Evolutionary conservation across 2,888 invertebrate genomes (phyloP).

Genomic region (Lymantria monacha): DNA sequence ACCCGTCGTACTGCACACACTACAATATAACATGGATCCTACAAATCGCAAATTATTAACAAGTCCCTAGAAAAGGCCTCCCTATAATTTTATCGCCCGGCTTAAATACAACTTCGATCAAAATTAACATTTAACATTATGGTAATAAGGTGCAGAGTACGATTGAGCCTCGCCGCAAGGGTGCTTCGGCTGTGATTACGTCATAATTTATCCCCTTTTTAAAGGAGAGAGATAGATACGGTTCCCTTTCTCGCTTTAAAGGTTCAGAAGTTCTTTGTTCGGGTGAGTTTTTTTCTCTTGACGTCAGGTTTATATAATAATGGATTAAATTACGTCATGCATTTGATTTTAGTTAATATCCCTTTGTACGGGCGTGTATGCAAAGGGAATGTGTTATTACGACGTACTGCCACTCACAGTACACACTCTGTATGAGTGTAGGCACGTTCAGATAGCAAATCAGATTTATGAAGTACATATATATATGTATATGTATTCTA

Average conservation of each 20-base stretch:
- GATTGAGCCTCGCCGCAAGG: constrained; percentile 41
- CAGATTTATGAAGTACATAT: constrained; percentile 12
- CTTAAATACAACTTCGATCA: constrained; percentile 21
- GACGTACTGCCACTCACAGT: constrained; percentile 7
- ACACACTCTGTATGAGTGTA: neutral
- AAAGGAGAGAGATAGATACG: constrained; percentile 33
- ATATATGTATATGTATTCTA: too few relatives aligned
- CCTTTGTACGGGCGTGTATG: constrained; percentile 24
- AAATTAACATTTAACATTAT: constrained; percentile 31
- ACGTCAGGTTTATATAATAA: constrained; percentile 25
- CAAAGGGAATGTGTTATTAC: constrained; percentile 8
- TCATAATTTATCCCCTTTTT: constrained; percentile 67
- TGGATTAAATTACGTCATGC: constrained; percentile 31
- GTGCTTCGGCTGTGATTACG: constrained; percentile 60
- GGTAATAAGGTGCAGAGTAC: constrained; percentile 17
- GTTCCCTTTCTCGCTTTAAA: constrained; percentile 33
- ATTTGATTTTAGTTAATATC: constrained; percentile 21
- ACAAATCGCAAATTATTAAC: constrained; percentile 18
- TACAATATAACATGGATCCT: neutral
- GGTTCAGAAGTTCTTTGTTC: constrained; percentile 53
- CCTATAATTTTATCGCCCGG: constrained; percentile 49
- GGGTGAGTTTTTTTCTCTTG: constrained; percentile 20
- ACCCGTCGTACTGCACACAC: too few relatives aligned
- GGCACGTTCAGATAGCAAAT: neutral
- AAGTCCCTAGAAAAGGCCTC: constrained; percentile 38